These are phyloP conservation scores for Aleiodes leptofemur DNA, from an alignment of 2,888 invertebrate genomes.

Conservation along the genomic window DNA sequence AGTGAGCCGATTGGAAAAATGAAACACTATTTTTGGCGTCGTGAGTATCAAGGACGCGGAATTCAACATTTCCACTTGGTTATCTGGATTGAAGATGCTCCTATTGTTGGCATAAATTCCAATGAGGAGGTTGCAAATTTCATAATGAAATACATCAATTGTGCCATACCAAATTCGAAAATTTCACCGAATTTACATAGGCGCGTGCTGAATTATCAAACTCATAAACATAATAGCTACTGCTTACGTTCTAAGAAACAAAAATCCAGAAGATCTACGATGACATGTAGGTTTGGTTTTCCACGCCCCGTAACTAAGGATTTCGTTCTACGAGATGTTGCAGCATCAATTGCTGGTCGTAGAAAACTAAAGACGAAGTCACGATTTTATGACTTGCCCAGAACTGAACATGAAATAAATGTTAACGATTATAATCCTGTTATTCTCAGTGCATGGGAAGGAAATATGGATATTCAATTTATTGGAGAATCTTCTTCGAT, in stretches of 20 bases:
- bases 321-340: slow-evolving; percentile 16
- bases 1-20: slow-evolving; percentile 58
- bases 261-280: neutral
- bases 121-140: slow-evolving; percentile 55
- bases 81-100: slow-evolving; percentile 58
- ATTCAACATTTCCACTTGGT: slow-evolving; percentile 56
- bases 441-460: slow-evolving; percentile 58
- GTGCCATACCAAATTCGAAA: neutral
- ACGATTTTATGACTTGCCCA: slow-evolving; percentile 28
- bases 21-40: slow-evolving; percentile 55
- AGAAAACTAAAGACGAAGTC: slow-evolving; percentile 28
- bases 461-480: slow-evolving; percentile 60
- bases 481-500: no score
- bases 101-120: slow-evolving; percentile 52
- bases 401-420: slow-evolving; percentile 51
- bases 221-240: slow-evolving; percentile 40
- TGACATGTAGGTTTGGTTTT: slow-evolving; percentile 30
- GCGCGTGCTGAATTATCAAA: slow-evolving; percentile 30
- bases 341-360: slow-evolving; percentile 25
- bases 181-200: neutral
- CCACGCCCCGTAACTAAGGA: slow-evolving; percentile 31
- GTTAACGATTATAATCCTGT: slow-evolving; percentile 56
- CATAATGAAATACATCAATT: slow-evolving; percentile 40
- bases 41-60: slow-evolving; percentile 40
- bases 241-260: slow-evolving; percentile 34